Evolutionary conservation across 2,797 vertebrate genomes (phyloP).

Genomic region (Choloepus didactylus): DNA sequence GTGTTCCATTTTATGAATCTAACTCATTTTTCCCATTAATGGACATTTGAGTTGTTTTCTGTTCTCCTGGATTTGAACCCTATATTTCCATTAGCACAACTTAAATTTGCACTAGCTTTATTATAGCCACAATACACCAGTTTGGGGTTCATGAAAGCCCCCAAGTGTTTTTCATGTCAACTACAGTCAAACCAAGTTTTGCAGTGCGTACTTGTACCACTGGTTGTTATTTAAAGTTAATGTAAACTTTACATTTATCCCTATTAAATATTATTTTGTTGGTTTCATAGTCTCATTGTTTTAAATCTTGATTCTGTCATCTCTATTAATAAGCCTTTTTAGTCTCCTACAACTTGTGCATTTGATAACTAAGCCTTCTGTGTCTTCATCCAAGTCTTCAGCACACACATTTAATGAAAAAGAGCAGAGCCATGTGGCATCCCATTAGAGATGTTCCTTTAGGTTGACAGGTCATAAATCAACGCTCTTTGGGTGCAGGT

Average conservation of each 20-base stretch:
- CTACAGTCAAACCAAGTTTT: neutral
- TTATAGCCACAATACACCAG: neutral
- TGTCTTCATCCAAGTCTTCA: slow-evolving; percentile 3
- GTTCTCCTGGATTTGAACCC: neutral
- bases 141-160: neutral
- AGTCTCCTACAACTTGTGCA: neutral
- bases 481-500: neutral
- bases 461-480: neutral
- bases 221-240: neutral
- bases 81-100: neutral
- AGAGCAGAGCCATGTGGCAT: neutral
- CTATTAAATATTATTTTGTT: slow-evolving; percentile 49
- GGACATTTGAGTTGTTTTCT: neutral
- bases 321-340: neutral
- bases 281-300: slow-evolving; percentile 32
- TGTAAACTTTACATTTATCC: slow-evolving; percentile 12
- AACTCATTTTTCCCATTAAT: neutral
- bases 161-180: neutral
- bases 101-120: neutral
- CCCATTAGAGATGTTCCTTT: neutral
- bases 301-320: slow-evolving; percentile 27
- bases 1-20: neutral
- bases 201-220: neutral
- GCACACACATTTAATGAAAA: neutral
- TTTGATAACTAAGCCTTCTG: slow-evolving; percentile 2